Conservation (phyloP, 1,140 invertebrate species). For the Popillia japonica region DNA sequence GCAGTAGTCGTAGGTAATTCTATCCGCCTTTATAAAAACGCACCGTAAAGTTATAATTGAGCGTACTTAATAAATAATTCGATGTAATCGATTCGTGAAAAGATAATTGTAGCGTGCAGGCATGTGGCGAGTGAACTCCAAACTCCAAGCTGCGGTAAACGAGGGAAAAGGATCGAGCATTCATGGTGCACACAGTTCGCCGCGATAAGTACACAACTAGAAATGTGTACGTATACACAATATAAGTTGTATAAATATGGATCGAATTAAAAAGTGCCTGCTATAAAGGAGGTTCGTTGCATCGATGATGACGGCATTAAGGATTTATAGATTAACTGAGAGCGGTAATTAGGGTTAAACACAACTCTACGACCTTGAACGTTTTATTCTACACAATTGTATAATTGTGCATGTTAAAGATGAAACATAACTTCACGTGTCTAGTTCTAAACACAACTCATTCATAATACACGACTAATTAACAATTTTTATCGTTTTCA, state of each 20-base stretch:
- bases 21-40: no score
- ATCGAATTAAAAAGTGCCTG: no score
- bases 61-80: slow-evolving; percentile 53
- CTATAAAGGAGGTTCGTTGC: no score
- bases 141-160: background rate
- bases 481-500: no score
- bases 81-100: slow-evolving; percentile 54
- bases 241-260: no score
- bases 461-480: no score
- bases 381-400: background rate
- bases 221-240: no score
- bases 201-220: background rate
- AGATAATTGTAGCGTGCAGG: slow-evolving; percentile 53
- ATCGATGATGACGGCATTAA: background rate
- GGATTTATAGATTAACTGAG: background rate
- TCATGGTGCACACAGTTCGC: background rate
- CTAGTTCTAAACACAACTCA: no score
- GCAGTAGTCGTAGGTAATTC: no score
- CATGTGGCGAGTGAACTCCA: slow-evolving; percentile 37
- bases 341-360: background rate
- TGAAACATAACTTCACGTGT: no score
- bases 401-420: no score
- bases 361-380: no score
- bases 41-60: slow-evolving; percentile 46
- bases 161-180: background rate